Evolutionary conservation across 2,797 vertebrate genomes (phyloP).

Genomic region (Arctocebus calabarensis): DNA sequence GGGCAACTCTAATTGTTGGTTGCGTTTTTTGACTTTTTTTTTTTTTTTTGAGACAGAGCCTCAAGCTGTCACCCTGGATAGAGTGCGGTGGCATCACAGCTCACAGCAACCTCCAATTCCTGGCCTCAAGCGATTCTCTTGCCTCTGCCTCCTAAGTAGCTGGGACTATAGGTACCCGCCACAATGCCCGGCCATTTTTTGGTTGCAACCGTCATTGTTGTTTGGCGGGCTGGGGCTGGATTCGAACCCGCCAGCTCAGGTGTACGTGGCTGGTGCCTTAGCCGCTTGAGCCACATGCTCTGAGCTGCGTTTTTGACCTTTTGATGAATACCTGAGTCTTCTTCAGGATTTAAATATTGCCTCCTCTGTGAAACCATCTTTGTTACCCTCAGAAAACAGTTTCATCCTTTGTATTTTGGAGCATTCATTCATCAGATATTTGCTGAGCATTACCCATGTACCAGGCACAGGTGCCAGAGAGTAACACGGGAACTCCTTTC

Average conservation of each 20-base stretch:
- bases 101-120: no score
- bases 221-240: no score
- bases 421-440: background rate
- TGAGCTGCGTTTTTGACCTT: background rate
- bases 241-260: no score
- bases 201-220: no score
- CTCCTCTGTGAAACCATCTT: constrained; percentile 19
- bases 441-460: background rate
- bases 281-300: no score
- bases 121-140: no score
- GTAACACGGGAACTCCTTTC: background rate
- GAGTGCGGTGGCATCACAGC: no score
- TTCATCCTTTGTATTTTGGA: background rate
- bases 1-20: background rate
- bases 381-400: background rate
- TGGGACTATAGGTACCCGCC: no score
- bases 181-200: no score
- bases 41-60: background rate
- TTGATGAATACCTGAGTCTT: constrained; percentile 29
- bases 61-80: no score
- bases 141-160: no score
- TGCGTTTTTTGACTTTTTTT: constrained; percentile 43
- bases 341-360: constrained; percentile 39
- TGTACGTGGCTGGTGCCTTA: no score
- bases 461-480: background rate